Evolutionary conservation across 2,888 invertebrate genomes (phyloP), one percentile per base, ranked within the genome.

Genomic region (Gari tellinella): DNA sequence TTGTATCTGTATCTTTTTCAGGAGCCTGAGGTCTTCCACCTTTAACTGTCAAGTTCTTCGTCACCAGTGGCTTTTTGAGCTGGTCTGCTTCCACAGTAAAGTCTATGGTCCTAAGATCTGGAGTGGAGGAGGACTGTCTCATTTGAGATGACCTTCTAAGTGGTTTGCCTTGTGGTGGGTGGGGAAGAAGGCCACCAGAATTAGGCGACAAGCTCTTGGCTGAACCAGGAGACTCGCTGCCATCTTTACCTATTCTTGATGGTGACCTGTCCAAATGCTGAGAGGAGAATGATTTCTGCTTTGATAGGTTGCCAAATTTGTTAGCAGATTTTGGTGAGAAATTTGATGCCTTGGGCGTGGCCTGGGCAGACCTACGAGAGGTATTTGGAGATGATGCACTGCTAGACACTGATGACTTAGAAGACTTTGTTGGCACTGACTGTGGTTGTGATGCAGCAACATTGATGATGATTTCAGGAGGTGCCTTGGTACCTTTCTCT

Each of bases 91-190:
- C 43, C 19, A 69, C 57, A 25, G 53, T n/a, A 19, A 69, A 43
- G 25, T 79, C 79, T 52, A 75, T 72, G n/a, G 61, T 66, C 51
- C 79, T 61, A 4, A 79, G 63, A 66, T 79, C 79, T 41, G 79
- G 79, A 15, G 75, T 75, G 14, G 79, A 79, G 2, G 65, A 40
- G 3, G 79, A 79, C 63, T 79, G 79, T 23, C 79, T 64, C 56
- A 79, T 37, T 8, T 46, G 25, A 3, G 72, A 57, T 4, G 60
- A 64, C 38, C 75, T 49, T 5, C 68, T 64, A 2, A 65, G 70
- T 37, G 78, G 78, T n/a, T 70, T 58, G 37, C 78, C 78, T 15
- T 55, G 61, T 17, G 78, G 78, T 57, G 78, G 78, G 37, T 78
- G 78, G 19, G 78, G 78, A 25, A 78, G 61, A 10, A 78, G 40